A percentile compares a stretch with the other conserved stretches of the same genome.
Evolutionary conservation across 2,888 invertebrate genomes (phyloP).

Genomic region (Volucella bombylans): DNA sequence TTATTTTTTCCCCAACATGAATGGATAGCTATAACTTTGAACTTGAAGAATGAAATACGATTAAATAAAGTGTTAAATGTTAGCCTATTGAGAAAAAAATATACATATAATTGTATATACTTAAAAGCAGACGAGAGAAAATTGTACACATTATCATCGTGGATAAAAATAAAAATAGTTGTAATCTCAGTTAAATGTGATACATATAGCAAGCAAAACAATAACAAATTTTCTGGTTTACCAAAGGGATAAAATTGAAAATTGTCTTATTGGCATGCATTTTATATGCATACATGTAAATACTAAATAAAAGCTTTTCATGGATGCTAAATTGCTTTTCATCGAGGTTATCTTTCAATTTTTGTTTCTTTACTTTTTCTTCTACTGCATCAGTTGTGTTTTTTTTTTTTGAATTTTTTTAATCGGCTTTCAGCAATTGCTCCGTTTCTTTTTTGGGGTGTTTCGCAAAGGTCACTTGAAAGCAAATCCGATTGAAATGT

Average conservation of each 20-base stretch:
- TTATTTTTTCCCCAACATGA: background rate
- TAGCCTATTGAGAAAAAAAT: slow-evolving; percentile 24
- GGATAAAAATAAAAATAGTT: slow-evolving; percentile 16
- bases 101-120: background rate
- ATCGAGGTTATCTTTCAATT: slow-evolving; percentile 2
- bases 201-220: slow-evolving; percentile 36
- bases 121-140: slow-evolving; percentile 16
- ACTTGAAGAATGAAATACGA: slow-evolving; percentile 36
- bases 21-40: slow-evolving; percentile 30
- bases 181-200: slow-evolving; percentile 64
- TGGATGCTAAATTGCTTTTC: slow-evolving; percentile 37
- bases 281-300: slow-evolving; percentile 10
- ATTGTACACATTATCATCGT: slow-evolving; percentile 16
- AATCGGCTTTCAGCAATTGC: slow-evolving; percentile 59
- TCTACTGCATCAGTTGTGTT: slow-evolving; percentile 23
- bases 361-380: slow-evolving; percentile 11
- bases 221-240: slow-evolving; percentile 26
- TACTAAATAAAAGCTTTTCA: slow-evolving; percentile 37
- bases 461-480: slow-evolving; percentile 83
- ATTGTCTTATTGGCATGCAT: slow-evolving; percentile 50
- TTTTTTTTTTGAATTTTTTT: slow-evolving; percentile 11
- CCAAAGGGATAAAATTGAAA: slow-evolving; percentile 20
- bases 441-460: slow-evolving; percentile 53
- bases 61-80: slow-evolving; percentile 41
- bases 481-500: slow-evolving; percentile 95